Evolutionary conservation across 2,797 vertebrate genomes (phyloP), one percentile per base, ranked within the genome.

Genomic region (Ispidina lecontei): DNA sequence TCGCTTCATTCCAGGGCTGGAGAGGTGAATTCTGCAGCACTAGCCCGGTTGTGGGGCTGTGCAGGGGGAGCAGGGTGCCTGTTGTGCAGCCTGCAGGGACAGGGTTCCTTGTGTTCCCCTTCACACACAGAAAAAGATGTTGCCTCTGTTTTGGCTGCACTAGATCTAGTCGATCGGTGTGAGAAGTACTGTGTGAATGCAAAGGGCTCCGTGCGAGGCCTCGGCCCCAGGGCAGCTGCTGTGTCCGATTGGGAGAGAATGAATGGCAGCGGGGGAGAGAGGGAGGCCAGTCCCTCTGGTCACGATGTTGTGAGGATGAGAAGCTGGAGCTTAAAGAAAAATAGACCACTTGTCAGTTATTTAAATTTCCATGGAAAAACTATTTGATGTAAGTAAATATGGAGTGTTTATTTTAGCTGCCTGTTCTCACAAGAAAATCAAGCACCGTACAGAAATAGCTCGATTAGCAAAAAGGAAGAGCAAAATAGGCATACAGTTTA

Each of bases 161-260:
- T 55, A 1, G 7, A 10, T 31, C 20, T 8, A 16, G 26, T n/a
- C 3, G 5, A 41, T 31, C 72, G 44, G 67, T 26, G 3, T 16
- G 69, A 84, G 51, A 44, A 41, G 51, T 55, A 37, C 4, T 1
- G 26, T 46, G 10, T 28, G 84, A 58, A 37, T 46, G 52, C 93
- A 65, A 54, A 97, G 8, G 97, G 96, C 63, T 96, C 60, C 3
- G 67, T 73, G 12, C 97, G 96, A 25, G 96, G 89, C 96, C 64
- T 96, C 58, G 3, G 55, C 44, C 97, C 91, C 75, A 90, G 95
- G 94, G 96, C 96, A 94, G 96, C 97, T 93, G 59, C 97, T 93
- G 96, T 55, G 67, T 90, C 94, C 63, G 56, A 83, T 55, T 7
- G 0, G 0, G 33, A 77, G 81, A 0, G 7, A 51, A 63, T 37